A percentile compares a stretch with the other conserved stretches of the same genome.
Conservation (phyloP, 2,888 invertebrate species). For the Scaptomyza flava region DNA sequence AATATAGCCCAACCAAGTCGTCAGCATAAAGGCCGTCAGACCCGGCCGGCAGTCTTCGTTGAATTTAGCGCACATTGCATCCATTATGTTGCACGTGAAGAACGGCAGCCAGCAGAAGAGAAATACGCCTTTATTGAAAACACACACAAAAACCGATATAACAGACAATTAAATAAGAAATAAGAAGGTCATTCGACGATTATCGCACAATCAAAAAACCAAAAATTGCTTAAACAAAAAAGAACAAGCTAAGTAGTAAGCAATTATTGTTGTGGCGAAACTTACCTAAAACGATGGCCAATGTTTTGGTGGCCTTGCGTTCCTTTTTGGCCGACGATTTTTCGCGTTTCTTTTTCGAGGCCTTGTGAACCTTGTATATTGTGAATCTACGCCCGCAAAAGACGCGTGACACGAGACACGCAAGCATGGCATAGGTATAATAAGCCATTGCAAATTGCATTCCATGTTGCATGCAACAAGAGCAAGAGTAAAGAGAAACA, state of each 20-base stretch:
- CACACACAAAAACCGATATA: not conserved
- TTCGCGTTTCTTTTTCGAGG: conserved; percentile 96
- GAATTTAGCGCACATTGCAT: conserved; percentile 96
- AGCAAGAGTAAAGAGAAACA: conserved; percentile 2
- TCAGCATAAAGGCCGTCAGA: conserved; percentile 95
- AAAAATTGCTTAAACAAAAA: too few relatives aligned
- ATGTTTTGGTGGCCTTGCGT: conserved; percentile 98
- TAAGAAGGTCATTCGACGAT: not conserved
- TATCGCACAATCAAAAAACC: not conserved
- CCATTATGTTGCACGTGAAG: conserved; percentile 98
- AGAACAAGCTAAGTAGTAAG: not conserved
- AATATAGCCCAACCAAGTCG: conserved; percentile 99
- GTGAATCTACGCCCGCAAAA: conserved; percentile 88
- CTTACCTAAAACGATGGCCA: conserved; percentile 99
- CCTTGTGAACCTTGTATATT: conserved; percentile 97
- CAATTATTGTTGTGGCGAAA: conserved; percentile 33
- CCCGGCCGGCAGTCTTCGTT: conserved; percentile 92
- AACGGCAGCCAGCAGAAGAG: conserved; percentile 99
- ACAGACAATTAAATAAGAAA: conserved; percentile 1
- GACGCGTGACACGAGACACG: conserved; percentile 21
- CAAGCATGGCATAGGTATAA: conserved; percentile 41
- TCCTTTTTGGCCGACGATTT: conserved; percentile 97
- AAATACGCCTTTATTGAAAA: conserved; percentile 93
- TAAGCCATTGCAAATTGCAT: conserved; percentile 47
- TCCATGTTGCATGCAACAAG: conserved; percentile 30